Percentiles rank a stretch among this genome's conserved stretches.
Evolutionary conservation across 2,113 vertebrate species (phyloP).

Genomic region (Dipodomys stephensi): DNA sequence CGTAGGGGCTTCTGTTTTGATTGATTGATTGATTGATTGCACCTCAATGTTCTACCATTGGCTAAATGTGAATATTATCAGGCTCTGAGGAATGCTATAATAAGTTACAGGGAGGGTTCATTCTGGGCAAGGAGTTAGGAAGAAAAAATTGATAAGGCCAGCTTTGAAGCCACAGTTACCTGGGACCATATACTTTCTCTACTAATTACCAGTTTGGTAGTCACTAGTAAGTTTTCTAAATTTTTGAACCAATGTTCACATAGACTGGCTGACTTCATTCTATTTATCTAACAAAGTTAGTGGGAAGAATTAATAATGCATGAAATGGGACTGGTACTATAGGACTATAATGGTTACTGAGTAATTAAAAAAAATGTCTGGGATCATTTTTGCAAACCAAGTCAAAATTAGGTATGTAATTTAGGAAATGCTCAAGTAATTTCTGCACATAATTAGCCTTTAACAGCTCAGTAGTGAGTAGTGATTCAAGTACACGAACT

Average conservation of each 20-base stretch:
- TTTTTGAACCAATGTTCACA: background rate
- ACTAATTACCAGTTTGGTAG: background rate
- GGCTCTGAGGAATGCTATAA: conserved; percentile 5
- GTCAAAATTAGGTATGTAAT: background rate
- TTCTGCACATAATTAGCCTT: background rate
- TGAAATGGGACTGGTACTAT: background rate
- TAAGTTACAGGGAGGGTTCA: background rate
- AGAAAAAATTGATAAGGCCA: background rate
- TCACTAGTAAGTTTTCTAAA: background rate
- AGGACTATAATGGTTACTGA: background rate
- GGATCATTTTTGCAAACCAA: conserved; percentile 1
- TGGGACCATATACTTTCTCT: background rate
- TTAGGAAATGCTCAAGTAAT: background rate
- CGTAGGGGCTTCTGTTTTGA: conserved; percentile 32
- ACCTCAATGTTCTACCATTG: conserved; percentile 21
- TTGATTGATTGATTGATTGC: background rate
- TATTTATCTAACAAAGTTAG: background rate
- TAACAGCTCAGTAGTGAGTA: background rate
- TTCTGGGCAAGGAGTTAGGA: background rate
- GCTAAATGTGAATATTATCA: conserved; percentile 6
- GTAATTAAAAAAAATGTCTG: background rate
- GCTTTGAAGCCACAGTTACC: background rate
- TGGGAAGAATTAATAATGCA: background rate
- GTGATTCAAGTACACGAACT: background rate
- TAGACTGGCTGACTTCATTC: background rate